Conservation (phyloP, 1,140 invertebrate genomes). For the Lepidurus couesii region DNA sequence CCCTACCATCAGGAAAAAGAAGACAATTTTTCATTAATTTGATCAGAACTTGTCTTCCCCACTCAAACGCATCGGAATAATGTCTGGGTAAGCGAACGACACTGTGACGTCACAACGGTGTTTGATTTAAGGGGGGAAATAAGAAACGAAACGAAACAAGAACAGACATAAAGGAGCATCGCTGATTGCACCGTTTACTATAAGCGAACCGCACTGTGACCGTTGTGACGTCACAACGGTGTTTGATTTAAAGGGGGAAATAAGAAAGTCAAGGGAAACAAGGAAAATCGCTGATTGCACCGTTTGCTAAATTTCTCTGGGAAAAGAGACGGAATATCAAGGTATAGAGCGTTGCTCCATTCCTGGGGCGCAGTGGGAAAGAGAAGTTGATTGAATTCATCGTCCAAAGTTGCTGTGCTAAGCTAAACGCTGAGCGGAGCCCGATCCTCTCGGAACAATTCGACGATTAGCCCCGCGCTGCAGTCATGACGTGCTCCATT, state of each 20-base stretch:
- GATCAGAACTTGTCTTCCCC: too few species aligned
- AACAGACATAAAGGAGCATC: too few species aligned
- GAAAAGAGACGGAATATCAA: neutral
- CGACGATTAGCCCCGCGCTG: constrained; percentile 20
- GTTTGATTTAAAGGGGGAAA: neutral
- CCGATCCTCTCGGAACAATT: constrained; percentile 8
- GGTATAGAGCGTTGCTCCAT: neutral
- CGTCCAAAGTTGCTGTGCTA: constrained; percentile 14
- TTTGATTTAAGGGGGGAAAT: too few species aligned
- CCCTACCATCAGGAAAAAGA: too few species aligned
- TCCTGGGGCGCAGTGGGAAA: constrained; percentile 7
- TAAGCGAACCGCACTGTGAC: too few species aligned
- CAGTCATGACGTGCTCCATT: constrained; percentile 21
- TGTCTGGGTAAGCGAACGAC: too few species aligned
- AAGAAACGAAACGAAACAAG: too few species aligned
- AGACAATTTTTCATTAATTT: too few species aligned
- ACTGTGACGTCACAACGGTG: too few species aligned
- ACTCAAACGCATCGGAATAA: too few species aligned
- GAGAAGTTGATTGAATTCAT: constrained; percentile 19
- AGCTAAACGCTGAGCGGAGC: neutral
- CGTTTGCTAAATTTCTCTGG: constrained; percentile 6
- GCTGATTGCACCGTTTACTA: too few species aligned
- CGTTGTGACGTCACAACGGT: neutral
- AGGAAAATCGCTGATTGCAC: constrained; percentile 3
- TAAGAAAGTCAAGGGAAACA: neutral